Percentiles rank a stretch among this genome's conserved stretches.
phyloP scores from a whole-genome alignment of 2,113 vertebrate genomes.

The Hystrix brachyura region DNA sequence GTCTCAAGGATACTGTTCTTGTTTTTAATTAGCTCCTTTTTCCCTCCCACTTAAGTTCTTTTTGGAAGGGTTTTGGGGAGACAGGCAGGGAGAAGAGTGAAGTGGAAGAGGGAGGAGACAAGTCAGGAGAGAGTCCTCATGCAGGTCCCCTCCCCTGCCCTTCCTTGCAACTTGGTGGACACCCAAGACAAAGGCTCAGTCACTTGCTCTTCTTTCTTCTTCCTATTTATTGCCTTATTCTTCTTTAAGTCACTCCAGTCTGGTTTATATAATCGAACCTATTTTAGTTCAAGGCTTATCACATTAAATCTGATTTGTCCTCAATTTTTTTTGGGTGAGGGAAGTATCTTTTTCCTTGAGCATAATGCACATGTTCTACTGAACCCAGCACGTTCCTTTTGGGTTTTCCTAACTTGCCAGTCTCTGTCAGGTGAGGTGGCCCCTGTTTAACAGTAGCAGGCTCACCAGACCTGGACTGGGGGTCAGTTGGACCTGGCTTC shows the following conservation, averaged over 20 bases:
- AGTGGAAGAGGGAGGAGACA: background rate
- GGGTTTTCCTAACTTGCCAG: background rate
- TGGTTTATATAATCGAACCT: background rate
- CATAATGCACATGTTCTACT: background rate
- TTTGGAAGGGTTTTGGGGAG: background rate
- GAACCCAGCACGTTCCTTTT: background rate
- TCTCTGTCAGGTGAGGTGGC: background rate
- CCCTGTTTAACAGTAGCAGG: too few relatives aligned
- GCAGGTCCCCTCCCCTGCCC: background rate
- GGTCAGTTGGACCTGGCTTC: background rate
- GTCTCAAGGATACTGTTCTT: slow-evolving; percentile 55
- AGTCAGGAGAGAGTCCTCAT: background rate
- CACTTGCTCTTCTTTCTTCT: background rate
- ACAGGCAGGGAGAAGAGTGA: background rate
- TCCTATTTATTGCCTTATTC: background rate
- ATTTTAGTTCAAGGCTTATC: slow-evolving; percentile 43
- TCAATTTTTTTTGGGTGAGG: slow-evolving; percentile 16
- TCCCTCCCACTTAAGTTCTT: background rate
- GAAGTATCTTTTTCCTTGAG: slow-evolving; percentile 18
- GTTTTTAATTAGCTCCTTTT: slow-evolving; percentile 60
- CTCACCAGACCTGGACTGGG: background rate
- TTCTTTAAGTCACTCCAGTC: background rate
- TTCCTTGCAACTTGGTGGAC: background rate
- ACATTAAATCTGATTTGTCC: slow-evolving; percentile 19
- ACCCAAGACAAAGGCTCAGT: background rate